Evolutionary conservation across 2,888 invertebrate species (phyloP).

Genomic region (Thecocarcelia acutangulata): DNA sequence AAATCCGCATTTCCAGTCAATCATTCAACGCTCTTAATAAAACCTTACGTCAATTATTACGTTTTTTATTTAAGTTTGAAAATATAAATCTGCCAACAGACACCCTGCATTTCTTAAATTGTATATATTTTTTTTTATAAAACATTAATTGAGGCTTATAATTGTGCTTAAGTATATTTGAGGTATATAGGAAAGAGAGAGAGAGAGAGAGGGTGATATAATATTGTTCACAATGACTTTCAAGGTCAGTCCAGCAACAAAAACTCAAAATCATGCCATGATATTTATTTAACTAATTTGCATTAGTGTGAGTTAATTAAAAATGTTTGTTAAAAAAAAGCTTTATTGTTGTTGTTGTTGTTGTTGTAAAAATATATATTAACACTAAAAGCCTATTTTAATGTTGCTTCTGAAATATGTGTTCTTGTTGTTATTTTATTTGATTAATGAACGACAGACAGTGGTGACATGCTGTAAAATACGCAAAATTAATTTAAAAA

Average conservation of each 20-base stretch:
- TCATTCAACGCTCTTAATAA: no score
- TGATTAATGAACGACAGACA: conserved; percentile 65
- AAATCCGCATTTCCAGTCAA: no score
- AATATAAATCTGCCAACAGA: no score
- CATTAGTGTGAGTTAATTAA: conserved; percentile 35
- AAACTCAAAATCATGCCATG: conserved; percentile 19
- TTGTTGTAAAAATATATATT: conserved; percentile 5
- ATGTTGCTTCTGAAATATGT: conserved; percentile 15
- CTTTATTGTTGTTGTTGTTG: conserved; percentile 3
- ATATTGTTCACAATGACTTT: conserved; percentile 57
- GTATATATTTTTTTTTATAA: neutral
- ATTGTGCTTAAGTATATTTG: neutral
- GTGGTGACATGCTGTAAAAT: conserved; percentile 60
- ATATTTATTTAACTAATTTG: conserved; percentile 14
- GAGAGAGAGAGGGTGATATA: neutral
- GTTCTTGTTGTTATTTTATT: conserved; percentile 52
- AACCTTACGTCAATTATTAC: no score
- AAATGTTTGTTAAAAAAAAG: conserved; percentile 29
- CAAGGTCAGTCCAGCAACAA: conserved; percentile 51
- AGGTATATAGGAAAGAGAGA: neutral
- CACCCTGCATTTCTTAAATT: neutral
- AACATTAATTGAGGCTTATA: conserved; percentile 23
- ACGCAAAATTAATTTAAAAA: conserved; percentile 10
- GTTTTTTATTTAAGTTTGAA: no score
- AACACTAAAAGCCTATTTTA: conserved; percentile 15